Conservation (phyloP, 2,888 invertebrate genomes). For the Hermodice carunculata region DNA sequence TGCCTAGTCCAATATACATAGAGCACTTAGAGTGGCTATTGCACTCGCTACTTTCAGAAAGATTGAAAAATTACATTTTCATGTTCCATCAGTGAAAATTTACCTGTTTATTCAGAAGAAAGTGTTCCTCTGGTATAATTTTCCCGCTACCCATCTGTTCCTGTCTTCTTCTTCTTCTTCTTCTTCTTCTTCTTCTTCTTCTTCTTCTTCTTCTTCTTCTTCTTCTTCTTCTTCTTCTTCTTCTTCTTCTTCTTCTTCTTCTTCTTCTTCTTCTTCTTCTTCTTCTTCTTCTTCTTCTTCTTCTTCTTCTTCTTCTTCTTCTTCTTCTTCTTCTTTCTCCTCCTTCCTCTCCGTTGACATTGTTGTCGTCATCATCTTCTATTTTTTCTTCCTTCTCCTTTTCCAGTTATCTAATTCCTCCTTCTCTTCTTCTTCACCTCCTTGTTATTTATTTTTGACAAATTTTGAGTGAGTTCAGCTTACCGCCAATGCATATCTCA, state of each 20-base stretch:
- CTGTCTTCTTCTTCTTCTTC: too few relatives aligned
- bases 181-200: not conserved
- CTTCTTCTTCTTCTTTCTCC: not conserved
- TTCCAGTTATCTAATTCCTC: not conserved
- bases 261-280: not conserved
- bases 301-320: not conserved
- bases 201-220: not conserved
- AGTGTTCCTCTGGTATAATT: too few relatives aligned
- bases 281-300: not conserved
- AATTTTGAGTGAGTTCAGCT: too few relatives aligned
- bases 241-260: not conserved
- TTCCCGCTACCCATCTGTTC: too few relatives aligned
- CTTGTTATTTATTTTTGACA: not conserved
- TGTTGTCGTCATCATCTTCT: not conserved
- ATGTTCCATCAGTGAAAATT: too few relatives aligned
- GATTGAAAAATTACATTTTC: too few relatives aligned
- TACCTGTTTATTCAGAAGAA: too few relatives aligned
- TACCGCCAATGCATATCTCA: too few relatives aligned
- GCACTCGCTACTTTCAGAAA: too few relatives aligned
- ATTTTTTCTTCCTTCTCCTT: not conserved
- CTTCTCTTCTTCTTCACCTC: not conserved
- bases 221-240: not conserved
- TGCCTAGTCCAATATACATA: too few relatives aligned
- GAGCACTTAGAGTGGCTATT: too few relatives aligned
- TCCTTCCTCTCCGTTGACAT: not conserved